Base-by-base conservation (phyloP, 2,113 vertebrate species). In the Myanophis thanlyinensis region DNA sequence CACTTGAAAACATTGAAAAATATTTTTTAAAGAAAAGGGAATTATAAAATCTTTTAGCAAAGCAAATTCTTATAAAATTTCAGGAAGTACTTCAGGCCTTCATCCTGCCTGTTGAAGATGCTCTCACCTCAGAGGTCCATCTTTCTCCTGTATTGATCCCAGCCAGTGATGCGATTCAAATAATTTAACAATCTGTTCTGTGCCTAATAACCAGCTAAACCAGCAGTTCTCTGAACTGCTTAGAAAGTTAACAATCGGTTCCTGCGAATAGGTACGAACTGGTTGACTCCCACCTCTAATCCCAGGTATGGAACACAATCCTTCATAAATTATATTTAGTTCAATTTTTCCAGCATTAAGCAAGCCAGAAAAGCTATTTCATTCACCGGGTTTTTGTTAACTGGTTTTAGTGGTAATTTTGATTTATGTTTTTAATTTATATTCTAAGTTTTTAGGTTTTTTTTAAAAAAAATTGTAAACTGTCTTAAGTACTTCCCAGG, bases 11-110 rank as follows among this genome's bases (percentile, higher is more conserved):
- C 27, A 40, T n/a, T 23, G 51, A 23, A 91, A 91, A 11, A 49
- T 49, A 92, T 96, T 93, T 91, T 91, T 84, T 25, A 90, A 85
- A 89, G 6, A 91, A 96, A 54, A 9, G 40, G 62, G 47, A 90
- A 59, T 87, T 94, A 93, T 40, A 91, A 44, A 91, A 88, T 4
- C 87, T 73, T 48, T 27, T 87, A 67, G 54, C 40, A 47, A 56
- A 27, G 22, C 54, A 67, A n/a, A 51, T 4, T 11, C 8, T 62
- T 2, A 5, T 53, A 30, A 40, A 52, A 48, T 13, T 4, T 35
- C 27, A 62, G 46, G 0, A 30, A 48, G 12, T 89, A 15, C 46
- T 27, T 27, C 6, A n/a, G 1, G 6, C 9, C 18, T 46, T 20
- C 22, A 1, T 30, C 8, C 20, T 25, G 25, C 59, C 3, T 51